A percentile compares a stretch with the other conserved stretches of the same genome.
Evolutionary conservation across 2,888 invertebrate genomes (phyloP).

Genomic region (Eristalinus sepulchralis): DNA sequence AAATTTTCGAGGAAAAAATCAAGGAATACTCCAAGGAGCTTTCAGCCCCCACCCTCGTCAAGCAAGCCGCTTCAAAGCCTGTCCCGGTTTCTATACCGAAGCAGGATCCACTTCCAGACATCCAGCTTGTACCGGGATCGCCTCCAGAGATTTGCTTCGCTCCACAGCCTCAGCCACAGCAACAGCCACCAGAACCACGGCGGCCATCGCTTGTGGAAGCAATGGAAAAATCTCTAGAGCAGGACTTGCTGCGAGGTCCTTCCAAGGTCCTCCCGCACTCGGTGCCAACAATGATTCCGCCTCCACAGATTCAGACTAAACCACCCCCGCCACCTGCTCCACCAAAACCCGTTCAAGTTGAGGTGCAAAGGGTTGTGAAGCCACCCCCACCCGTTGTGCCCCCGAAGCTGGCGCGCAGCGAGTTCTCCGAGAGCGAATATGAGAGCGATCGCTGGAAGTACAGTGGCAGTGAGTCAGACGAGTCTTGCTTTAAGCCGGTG

Average conservation of each 20-base stretch:
- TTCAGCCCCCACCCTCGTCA: constrained; percentile 82
- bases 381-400: constrained; percentile 84
- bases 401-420: constrained; percentile 83
- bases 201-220: constrained; percentile 83
- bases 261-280: constrained; percentile 82
- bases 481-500: constrained; percentile 83
- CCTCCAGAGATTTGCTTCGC: constrained; percentile 86
- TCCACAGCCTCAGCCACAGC: constrained; percentile 81
- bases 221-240: constrained; percentile 83
- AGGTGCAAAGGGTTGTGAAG: constrained; percentile 82
- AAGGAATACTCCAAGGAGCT: constrained; percentile 76
- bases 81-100: constrained; percentile 75
- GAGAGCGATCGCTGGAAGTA: constrained; percentile 87
- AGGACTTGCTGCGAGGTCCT: constrained; percentile 82
- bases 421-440: constrained; percentile 85
- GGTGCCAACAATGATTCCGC: constrained; percentile 83
- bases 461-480: constrained; percentile 85
- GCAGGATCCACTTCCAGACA: constrained; percentile 81
- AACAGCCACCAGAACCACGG: constrained; percentile 75
- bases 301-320: constrained; percentile 76
- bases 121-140: constrained; percentile 85
- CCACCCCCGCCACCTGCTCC: constrained; percentile 78
- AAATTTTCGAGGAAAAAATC: constrained; percentile 74
- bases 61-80: constrained; percentile 76
- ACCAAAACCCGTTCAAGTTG: constrained; percentile 82